Evolutionary conservation across 2,113 vertebrate genomes (phyloP).

Genomic region (Aldabrachelys gigantea): DNA sequence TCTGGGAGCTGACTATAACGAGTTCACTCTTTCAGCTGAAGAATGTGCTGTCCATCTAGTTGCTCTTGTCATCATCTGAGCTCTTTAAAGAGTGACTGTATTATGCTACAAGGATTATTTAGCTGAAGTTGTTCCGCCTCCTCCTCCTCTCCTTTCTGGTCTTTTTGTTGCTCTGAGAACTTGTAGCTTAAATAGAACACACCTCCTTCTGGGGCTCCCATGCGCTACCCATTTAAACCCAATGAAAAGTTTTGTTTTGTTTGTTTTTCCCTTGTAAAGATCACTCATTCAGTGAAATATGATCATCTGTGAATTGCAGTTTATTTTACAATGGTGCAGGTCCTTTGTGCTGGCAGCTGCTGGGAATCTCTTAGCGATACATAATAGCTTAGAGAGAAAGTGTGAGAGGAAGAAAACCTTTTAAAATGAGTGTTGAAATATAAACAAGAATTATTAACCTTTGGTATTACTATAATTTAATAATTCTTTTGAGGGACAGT

Average conservation of each 20-base stretch:
- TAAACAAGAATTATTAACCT: neutral
- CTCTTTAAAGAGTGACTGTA: neutral
- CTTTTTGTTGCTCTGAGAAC: neutral
- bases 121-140: neutral
- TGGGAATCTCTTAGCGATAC: neutral
- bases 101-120: neutral
- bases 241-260: neutral
- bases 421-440: neutral
- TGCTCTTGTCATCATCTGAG: neutral
- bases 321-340: neutral
- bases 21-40: neutral
- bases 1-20: rapidly evolving
- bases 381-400: rapidly evolving
- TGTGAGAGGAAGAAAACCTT: neutral
- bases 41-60: rapidly evolving
- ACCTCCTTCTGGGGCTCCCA: neutral
- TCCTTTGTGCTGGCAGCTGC: neutral
- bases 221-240: neutral
- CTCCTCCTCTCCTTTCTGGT: no score
- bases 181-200: rapidly evolving
- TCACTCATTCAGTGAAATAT: neutral
- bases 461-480: neutral
- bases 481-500: neutral
- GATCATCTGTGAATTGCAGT: rapidly evolving
- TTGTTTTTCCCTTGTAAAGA: slow-evolving; percentile 12